phyloP scores from a whole-genome alignment of 1,140 invertebrate genomes.

The Macrobrachium nipponense region DNA sequence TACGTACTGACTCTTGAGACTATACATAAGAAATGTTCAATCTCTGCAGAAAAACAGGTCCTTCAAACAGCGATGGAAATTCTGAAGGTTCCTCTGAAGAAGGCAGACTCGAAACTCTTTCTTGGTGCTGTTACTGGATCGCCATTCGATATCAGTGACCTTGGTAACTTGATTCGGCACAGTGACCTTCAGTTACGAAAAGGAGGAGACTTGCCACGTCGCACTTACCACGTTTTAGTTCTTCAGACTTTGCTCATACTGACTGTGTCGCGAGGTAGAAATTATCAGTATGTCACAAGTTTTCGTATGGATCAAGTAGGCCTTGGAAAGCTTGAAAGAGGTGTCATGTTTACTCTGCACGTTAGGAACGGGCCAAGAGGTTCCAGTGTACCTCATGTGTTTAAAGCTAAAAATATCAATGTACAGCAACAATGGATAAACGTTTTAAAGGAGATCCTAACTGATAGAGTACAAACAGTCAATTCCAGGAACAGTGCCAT shows the following conservation, averaged over 20 bases:
- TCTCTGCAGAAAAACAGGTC: conserved; percentile 13
- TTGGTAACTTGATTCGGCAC: conserved; percentile 45
- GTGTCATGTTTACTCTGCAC: conserved; percentile 41
- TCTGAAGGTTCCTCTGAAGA: conserved; percentile 55
- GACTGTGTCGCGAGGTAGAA: conserved; percentile 28
- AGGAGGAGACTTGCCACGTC: conserved; percentile 42
- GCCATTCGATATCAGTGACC: conserved; percentile 52
- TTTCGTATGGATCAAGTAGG: conserved; percentile 57
- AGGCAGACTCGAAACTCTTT: conserved; percentile 58
- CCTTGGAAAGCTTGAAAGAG: conserved; percentile 46
- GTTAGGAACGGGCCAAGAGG: conserved; percentile 51
- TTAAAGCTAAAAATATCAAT: conserved; percentile 58
- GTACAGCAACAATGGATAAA: conserved; percentile 58
- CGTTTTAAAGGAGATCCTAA: conserved; percentile 35
- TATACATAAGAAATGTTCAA: conserved; percentile 39
- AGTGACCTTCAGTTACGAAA: conserved; percentile 33
- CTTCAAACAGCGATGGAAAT: conserved; percentile 48
- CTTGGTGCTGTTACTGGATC: conserved; percentile 51
- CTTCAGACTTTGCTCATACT: conserved; percentile 44
- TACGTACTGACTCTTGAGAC: conserved; percentile 61
- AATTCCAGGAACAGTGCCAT: conserved; percentile 43
- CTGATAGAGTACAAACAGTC: conserved; percentile 14
- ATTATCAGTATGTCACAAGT: conserved; percentile 52
- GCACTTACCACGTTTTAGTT: conserved; percentile 47
- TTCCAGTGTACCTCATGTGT: conserved; percentile 15